Conservation (phyloP, 1,140 invertebrate species). For the Caenorhabditis inopinata region DNA sequence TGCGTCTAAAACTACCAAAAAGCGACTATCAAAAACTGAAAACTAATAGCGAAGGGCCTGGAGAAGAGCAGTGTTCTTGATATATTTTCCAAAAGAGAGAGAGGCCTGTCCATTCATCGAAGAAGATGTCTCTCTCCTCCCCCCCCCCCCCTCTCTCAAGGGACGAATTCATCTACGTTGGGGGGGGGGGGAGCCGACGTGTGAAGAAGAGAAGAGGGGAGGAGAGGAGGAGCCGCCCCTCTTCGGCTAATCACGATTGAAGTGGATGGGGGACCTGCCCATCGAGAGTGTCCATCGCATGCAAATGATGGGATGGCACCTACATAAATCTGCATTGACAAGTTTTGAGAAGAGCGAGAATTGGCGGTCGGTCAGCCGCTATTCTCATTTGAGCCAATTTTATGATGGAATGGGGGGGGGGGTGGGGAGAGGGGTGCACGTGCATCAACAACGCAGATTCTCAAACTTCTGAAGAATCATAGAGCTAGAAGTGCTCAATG, state of each 20-base stretch:
- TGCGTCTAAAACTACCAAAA: too few relatives aligned
- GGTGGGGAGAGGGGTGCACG: too few relatives aligned
- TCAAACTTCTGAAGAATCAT: too few relatives aligned
- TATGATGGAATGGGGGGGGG: not conserved
- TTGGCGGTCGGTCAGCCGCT: too few relatives aligned
- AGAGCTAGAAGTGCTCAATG: too few relatives aligned
- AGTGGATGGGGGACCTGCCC: not conserved
- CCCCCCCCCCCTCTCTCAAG: not conserved
- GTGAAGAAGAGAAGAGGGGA: constrained; percentile 1
- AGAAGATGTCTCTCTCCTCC: constrained; percentile 15
- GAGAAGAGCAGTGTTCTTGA: too few relatives aligned
- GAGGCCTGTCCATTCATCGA: not conserved
- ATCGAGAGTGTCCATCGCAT: not conserved
- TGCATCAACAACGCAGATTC: too few relatives aligned
- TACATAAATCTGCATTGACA: constrained; percentile 33
- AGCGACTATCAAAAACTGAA: not conserved
- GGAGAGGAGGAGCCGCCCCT: not conserved
- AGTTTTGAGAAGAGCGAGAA: not conserved
- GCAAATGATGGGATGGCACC: constrained; percentile 31
- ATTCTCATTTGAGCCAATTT: too few relatives aligned
- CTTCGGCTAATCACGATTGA: constrained; percentile 31
- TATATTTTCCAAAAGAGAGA: constrained; percentile 11
- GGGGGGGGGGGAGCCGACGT: too few relatives aligned
- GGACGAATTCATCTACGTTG: constrained; percentile 25
- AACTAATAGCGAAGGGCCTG: too few relatives aligned